Conservation (phyloP, 2,888 invertebrate genomes). For the Habroteleia sp. region DNA sequence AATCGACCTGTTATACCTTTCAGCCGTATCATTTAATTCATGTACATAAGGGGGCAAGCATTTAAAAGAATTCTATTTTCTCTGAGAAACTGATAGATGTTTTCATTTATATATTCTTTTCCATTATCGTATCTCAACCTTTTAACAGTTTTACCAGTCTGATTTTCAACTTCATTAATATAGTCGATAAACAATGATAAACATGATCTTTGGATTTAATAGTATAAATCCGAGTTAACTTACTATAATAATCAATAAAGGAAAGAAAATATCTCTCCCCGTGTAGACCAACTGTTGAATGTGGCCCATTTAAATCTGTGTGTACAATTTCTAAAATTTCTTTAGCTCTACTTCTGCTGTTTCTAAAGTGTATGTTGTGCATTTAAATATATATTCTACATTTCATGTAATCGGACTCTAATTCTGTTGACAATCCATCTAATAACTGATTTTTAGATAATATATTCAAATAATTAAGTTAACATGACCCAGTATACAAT, state of each 20-base stretch:
- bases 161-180: conserved; percentile 37
- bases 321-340: conserved; percentile 62
- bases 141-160: conserved; percentile 20
- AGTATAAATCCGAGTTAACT: conserved; percentile 42
- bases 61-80: conserved; percentile 27
- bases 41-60: conserved; percentile 38
- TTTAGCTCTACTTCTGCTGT: conserved; percentile 62
- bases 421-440: conserved; percentile 54
- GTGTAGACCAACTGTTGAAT: conserved; percentile 34
- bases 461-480: conserved; percentile 65
- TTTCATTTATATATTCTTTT: conserved; percentile 26
- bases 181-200: conserved; percentile 45
- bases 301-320: conserved; percentile 56
- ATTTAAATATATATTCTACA: conserved; percentile 63
- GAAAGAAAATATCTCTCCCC: conserved; percentile 64
- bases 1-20: conserved; percentile 40
- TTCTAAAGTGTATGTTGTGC: conserved; percentile 65
- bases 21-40: conserved; percentile 48
- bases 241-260: conserved; percentile 65
- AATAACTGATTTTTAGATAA: conserved; percentile 62
- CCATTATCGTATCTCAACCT: conserved; percentile 33
- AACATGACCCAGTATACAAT: conserved; percentile 65
- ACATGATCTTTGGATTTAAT: conserved; percentile 63
- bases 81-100: conserved; percentile 12
- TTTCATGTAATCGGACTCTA: conserved; percentile 62